Percentiles rank a stretch among this genome's conserved stretches.
Evolutionary conservation across 1,140 invertebrate species (phyloP).

Genomic region (Drosophila suzukii): DNA sequence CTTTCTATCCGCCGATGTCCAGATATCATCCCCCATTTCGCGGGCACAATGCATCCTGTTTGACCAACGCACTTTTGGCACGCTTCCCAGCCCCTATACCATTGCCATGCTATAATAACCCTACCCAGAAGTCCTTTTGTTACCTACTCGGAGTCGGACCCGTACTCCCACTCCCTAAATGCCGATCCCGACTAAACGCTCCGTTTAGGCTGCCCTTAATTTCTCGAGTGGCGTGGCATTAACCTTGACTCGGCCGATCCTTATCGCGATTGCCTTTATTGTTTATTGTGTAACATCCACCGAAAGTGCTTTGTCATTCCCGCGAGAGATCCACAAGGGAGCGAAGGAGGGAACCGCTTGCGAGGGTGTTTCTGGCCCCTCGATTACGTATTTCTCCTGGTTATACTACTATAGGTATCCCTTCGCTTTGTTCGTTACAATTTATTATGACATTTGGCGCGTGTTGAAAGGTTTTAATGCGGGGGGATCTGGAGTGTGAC

Average conservation of each 20-base stretch:
- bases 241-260: constrained; percentile 61
- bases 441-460: constrained; percentile 81
- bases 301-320: constrained; percentile 77
- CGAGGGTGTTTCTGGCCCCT: constrained; percentile 60
- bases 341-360: constrained; percentile 32
- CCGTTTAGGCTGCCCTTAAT: constrained; percentile 68
- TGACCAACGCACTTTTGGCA: constrained; percentile 76
- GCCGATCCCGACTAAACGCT: constrained; percentile 55
- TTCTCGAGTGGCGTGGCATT: constrained; percentile 67
- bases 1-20: constrained; percentile 4
- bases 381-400: constrained; percentile 45
- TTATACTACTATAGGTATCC: constrained; percentile 13
- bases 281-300: constrained; percentile 62
- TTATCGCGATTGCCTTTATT: constrained; percentile 79
- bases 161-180: constrained; percentile 11
- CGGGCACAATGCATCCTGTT: constrained; percentile 51
- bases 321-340: constrained; percentile 4
- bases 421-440: constrained; percentile 49
- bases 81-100: constrained; percentile 69
- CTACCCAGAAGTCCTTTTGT: constrained; percentile 49
- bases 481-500: constrained; percentile 16
- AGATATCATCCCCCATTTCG: constrained; percentile 46
- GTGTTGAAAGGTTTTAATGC: constrained; percentile 77
- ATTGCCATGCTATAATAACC: constrained; percentile 53
- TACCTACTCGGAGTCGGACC: constrained; percentile 1